Base-by-base conservation (phyloP, 2,888 invertebrate genomes). In the Encarsia formosa region DNA sequence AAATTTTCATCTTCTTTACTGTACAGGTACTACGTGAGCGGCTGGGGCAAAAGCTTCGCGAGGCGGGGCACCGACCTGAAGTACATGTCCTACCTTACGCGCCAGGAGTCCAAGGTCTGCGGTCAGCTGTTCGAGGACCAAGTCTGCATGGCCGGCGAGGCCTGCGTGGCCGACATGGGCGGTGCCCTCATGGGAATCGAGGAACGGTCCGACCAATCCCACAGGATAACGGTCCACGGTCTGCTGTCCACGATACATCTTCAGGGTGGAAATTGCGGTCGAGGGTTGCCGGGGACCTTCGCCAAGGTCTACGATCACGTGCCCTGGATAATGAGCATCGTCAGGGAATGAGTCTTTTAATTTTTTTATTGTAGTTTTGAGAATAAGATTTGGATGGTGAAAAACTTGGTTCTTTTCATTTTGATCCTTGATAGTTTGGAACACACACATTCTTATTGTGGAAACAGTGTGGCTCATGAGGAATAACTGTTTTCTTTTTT, bases 121-220 rank as follows among this genome's bases (percentile, higher is more conserved):
- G 72, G 69, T 2, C 61, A 59, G 1, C 62, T 83, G 1, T 73
- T 74, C 22, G 58, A 66, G 1, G 75, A 77, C 0, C 84, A 85
- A 63, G 64, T 88, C 1, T 88, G 88, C 63, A 86, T 86, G 11
- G 79, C 81, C 4, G 79, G 84, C 63, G 89, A 89, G 64, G 83
- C 87, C 0, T 90, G 88, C 63, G 78, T 76, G 16, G 88, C 88
- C 0, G 39, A 39, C 11, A 11, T 5, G 9, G 39, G 20, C 5
- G 34, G 34, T 15, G n/a, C 34, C 9, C 13, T 34, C 15, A 34
- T 34, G n/a, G 34, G 34, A 5, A 34, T 34, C 5, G 8, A 34
- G 34, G 15, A 34, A 9, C 5, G 8, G 15, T 5, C n/a, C 9
- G 34, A 34, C 34, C 6, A 5, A 5, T n/a, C 8, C n/a, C 9